phyloP scores from a whole-genome alignment of 2,888 invertebrate species.

The Macroteleia sp. region DNA sequence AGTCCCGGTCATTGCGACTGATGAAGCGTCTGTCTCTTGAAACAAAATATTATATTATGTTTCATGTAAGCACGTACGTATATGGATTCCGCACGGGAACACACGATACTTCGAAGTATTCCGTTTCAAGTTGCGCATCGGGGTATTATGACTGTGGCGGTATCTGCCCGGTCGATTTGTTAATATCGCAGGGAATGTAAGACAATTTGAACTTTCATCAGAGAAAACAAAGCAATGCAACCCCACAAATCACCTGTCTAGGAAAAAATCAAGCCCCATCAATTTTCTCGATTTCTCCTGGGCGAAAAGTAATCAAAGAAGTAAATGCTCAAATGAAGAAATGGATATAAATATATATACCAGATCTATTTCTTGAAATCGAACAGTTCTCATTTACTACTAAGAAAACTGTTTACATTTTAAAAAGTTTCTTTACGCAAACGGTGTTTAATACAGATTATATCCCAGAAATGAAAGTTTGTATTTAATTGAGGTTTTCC shows the following conservation, averaged over 20 bases:
- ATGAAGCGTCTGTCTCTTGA: not conserved
- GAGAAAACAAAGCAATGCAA: conserved; percentile 18
- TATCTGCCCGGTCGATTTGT: conserved; percentile 1
- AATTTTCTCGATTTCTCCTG: too few relatives aligned
- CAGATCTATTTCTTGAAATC: too few relatives aligned
- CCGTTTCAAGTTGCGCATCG: conserved; percentile 25
- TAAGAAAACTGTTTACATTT: too few relatives aligned
- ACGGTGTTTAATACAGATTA: too few relatives aligned
- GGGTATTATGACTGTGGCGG: not conserved
- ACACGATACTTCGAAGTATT: conserved; percentile 34
- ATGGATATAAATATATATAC: too few relatives aligned
- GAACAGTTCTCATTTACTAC: too few relatives aligned
- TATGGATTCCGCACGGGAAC: conserved; percentile 30
- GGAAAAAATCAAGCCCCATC: too few relatives aligned
- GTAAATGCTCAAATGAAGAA: too few relatives aligned
- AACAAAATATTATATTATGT: conserved; percentile 38
- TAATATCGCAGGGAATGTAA: conserved; percentile 7
- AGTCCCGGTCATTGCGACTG: conserved; percentile 23
- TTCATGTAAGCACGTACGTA: conserved; percentile 24
- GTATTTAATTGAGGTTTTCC: too few relatives aligned
- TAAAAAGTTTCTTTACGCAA: too few relatives aligned
- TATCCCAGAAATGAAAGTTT: too few relatives aligned
- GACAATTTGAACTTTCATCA: conserved; percentile 16
- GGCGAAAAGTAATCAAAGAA: too few relatives aligned
- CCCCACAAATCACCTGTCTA: not conserved